Evolutionary conservation across 2,888 invertebrate species (phyloP), one percentile per base, ranked within the genome.

Genomic region (Syritta pipiens): DNA sequence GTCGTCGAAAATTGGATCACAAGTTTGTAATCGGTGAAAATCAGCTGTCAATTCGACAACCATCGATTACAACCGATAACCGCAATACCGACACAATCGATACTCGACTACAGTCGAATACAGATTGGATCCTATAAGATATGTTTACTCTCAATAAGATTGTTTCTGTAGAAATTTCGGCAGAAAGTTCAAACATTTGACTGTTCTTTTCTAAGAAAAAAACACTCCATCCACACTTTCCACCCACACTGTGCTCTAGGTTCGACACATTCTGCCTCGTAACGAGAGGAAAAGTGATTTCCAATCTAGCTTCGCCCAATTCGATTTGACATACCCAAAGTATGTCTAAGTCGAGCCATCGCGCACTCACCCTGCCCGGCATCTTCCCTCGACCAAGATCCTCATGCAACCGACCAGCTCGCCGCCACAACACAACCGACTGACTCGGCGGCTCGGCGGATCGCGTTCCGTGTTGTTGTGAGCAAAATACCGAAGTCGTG

Each of bases 401-500:
- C 68, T 35, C 74, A 76, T 48, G 59, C 77, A 65, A 40, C 28
- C n/a, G n/a, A n/a, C n/a, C n/a, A n/a, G 28, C 32, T 57, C 10
- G 17, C 28, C 48, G 5, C 24, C 37, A 42, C 28, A 55, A 53
- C 28, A 42, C 42, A 55, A 35, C 9, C 17, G 28, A 55, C 46
- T 44, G 22, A 9, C 49, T 69, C 42, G 59, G 51, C 51, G 46
- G 48, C 35, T 75, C n/a, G n/a, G n/a, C n/a, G n/a, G n/a, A n/a
- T 67, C 46, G 67, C 57, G 67, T 68, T 79, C 32, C 79, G 74
- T 79, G 79, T 79, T 65, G 67, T 74, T 68, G 22, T 35, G 22
- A 57, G 57, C 42, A 59, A 81, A 87, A 88, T 86, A 86, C 84
- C 82, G 84, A 86, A 87, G 87, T 87, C 87, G 87, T 87, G 87